Evolutionary conservation across 2,797 vertebrate genomes (phyloP).

Genomic region (Eupleurogrammus muticus): DNA sequence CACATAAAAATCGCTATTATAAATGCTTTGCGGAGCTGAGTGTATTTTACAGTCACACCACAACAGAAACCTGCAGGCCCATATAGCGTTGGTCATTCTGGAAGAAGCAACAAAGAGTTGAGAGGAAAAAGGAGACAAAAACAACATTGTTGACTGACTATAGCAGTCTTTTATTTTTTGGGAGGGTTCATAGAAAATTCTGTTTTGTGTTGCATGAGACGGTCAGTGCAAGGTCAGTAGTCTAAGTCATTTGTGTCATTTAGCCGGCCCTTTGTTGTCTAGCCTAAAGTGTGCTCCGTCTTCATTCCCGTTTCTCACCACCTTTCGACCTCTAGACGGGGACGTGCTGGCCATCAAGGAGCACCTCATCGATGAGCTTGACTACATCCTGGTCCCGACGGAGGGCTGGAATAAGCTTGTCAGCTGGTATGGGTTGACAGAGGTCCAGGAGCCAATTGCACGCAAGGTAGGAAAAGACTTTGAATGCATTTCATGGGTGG

Average conservation of each 20-base stretch:
- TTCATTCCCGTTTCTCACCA: conserved; percentile 12
- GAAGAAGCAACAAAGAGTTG: conserved; percentile 54
- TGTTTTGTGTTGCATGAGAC: conserved; percentile 53
- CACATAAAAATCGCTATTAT: too few relatives aligned
- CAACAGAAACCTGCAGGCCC: neutral
- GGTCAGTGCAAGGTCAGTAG: conserved; percentile 2
- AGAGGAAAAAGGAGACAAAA: conserved; percentile 55
- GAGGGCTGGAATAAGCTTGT: conserved; percentile 99
- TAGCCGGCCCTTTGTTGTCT: neutral
- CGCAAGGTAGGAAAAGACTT: conserved; percentile 88
- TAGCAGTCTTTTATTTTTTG: conserved; percentile 49
- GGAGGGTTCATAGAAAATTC: neutral
- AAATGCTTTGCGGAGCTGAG: neutral
- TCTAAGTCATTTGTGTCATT: conserved; percentile 13
- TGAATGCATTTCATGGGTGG: neutral
- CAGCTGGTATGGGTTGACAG: conserved; percentile 96
- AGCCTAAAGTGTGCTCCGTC: conserved; percentile 1
- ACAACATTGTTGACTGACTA: conserved; percentile 43
- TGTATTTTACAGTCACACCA: neutral
- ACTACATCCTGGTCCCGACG: conserved; percentile 97
- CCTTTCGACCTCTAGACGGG: conserved; percentile 83
- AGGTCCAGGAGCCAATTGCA: conserved; percentile 94
- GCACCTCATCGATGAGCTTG: conserved; percentile 98
- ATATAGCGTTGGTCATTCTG: conserved; percentile 53
- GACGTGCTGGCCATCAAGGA: conserved; percentile 96